Percentiles rank a stretch among this genome's conserved stretches.
phyloP scores from a whole-genome alignment of 2,797 vertebrate species.

The Vultur gryphus region DNA sequence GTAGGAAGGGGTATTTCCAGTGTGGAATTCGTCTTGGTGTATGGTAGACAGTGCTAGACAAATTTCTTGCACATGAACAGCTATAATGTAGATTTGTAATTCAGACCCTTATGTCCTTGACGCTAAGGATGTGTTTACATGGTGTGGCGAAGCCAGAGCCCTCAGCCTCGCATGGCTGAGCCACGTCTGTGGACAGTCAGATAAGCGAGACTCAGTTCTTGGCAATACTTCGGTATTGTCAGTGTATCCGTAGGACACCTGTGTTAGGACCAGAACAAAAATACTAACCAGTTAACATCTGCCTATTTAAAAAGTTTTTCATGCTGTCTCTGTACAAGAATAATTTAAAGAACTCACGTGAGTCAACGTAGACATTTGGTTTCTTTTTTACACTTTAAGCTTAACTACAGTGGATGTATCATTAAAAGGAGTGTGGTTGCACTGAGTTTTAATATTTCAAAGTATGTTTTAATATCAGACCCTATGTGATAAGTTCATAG shows the following conservation, averaged over 20 bases:
- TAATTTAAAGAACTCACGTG: background rate
- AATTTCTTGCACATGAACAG: rapidly evolving
- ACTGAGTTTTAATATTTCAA: background rate
- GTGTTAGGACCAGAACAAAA: background rate
- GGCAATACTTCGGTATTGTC: background rate
- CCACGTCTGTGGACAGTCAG: background rate
- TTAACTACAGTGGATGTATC: background rate
- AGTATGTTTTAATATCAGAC: background rate
- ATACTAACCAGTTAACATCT: background rate
- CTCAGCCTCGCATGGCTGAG: background rate
- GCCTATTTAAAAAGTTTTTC: background rate
- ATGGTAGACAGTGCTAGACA: background rate
- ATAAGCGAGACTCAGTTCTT: background rate
- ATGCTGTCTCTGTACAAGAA: background rate
- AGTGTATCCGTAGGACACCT: background rate
- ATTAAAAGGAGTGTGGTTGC: background rate
- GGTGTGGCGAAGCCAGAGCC: background rate
- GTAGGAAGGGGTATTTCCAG: background rate
- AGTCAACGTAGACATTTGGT: background rate
- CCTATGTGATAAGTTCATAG: background rate
- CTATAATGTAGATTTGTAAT: background rate
- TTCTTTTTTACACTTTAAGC: background rate
- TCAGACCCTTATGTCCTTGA: background rate
- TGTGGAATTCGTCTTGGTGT: background rate
- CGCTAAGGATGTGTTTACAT: background rate